Percentiles rank a stretch among this genome's conserved stretches.
phyloP scores from a whole-genome alignment of 2,888 invertebrate genomes.

The Gryllus longicercus region DNA sequence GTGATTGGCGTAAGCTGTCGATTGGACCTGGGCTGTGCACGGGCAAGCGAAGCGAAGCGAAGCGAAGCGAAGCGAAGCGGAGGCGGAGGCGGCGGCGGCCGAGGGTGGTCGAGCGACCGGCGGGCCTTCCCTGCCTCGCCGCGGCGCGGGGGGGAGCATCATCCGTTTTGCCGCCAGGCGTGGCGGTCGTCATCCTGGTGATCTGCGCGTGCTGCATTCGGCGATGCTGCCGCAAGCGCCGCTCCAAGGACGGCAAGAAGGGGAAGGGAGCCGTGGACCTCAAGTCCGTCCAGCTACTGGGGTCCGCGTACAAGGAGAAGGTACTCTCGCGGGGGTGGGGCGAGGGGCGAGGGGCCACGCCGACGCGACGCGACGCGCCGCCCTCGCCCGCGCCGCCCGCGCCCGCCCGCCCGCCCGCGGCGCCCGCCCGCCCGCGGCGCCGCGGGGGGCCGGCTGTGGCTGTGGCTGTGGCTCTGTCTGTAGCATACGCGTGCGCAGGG shows the following conservation, averaged over 20 bases:
- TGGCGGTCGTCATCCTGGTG: slow-evolving; percentile 71
- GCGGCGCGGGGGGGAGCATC: neutral
- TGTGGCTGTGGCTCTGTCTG: too few relatives aligned
- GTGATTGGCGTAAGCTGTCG: too few relatives aligned
- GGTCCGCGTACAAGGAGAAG: slow-evolving; percentile 97
- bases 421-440: neutral
- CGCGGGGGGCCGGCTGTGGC: neutral
- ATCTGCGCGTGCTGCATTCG: slow-evolving; percentile 90
- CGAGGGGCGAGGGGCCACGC: neutral
- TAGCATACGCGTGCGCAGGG: too few relatives aligned
- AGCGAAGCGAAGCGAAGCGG: too few relatives aligned
- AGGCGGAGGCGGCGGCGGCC: neutral
- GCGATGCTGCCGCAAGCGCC: slow-evolving; percentile 85
- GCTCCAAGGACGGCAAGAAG: slow-evolving; percentile 93
- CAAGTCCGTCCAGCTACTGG: slow-evolving; percentile 92
- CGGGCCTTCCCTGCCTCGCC: neutral
- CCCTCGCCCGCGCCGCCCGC: slow-evolving; percentile 21
- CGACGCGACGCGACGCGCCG: neutral
- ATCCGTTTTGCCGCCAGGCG: slow-evolving; percentile 51
- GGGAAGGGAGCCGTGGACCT: slow-evolving; percentile 90
- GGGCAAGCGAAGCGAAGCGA: too few relatives aligned
- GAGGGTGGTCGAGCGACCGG: neutral
- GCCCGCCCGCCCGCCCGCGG: slow-evolving; percentile 20
- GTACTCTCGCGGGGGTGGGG: slow-evolving; percentile 56
- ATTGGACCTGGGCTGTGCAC: too few relatives aligned